Base-by-base conservation (phyloP, 2,888 invertebrate species). In the Apamea crenata region DNA sequence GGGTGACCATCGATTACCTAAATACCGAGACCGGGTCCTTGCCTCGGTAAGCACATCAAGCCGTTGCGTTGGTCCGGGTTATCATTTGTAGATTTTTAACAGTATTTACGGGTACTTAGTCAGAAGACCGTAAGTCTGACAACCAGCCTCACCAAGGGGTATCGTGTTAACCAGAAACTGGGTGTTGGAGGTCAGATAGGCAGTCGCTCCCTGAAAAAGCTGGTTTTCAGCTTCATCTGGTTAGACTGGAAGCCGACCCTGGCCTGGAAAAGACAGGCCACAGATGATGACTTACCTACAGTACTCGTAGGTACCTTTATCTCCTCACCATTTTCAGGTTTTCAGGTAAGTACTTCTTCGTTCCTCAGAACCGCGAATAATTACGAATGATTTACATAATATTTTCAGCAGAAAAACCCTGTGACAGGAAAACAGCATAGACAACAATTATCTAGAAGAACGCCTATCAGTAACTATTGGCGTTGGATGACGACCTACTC, bases 331-430 rank as follows among this genome's bases (percentile, higher is more conserved):
- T 73, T 36, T 7, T 29, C 0, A 1, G 2, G 8, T 3, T 70
- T 7, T 44, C 14, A 21, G 1, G 18, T n/a, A n/a, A n/a, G n/a
- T 14, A 18, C 8, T 29, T 36, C 44, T 63, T 77, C 14, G 29
- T 25, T 29, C 21, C 50, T 36, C 16, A 75, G 21, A 59, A 36
- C n/a, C 21, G 2, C 4, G 21, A 36, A 21, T n/a, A 25, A 59
- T 14, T 16, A 76, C 44, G 7, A 76, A 76, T 47, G 36, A 76
- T 76, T 76, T 76, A 21, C 73, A 59, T 44, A 74, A 1, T 44
- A 75, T n/a, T 59, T 44, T 59, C 10, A 21, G 18, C 53, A 70
- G 18, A n/a, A 47, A 75, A 40, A 16, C 7, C 32, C 21, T 10
- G 6, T 61, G 76, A 47, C 76, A 76, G 32, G 32, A n/a, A 53